Evolutionary conservation across 2,113 vertebrate species (phyloP).

Genomic region (Periophthalmus modestus): DNA sequence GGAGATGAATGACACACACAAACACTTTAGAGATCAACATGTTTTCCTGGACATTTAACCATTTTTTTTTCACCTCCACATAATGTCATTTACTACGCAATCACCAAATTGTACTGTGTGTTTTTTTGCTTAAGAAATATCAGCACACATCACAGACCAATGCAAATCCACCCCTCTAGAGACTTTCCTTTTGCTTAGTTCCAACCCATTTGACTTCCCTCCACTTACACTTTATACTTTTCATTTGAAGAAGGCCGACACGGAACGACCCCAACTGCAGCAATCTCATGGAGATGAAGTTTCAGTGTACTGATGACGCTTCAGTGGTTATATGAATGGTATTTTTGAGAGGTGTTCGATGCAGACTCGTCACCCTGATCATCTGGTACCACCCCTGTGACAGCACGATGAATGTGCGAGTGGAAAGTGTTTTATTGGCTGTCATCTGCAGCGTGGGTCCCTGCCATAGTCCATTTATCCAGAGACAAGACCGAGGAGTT

Average conservation of each 20-base stretch:
- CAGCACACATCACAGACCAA: constrained; percentile 11
- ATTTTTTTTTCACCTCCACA: no score
- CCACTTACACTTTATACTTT: constrained; percentile 14
- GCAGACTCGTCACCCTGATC: constrained; percentile 18
- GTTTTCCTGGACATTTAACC: no score
- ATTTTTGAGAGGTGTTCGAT: neutral
- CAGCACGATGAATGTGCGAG: neutral
- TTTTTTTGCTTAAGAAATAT: constrained; percentile 18
- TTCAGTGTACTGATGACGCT: neutral
- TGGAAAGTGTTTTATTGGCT: constrained; percentile 28
- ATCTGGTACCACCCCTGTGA: constrained; percentile 3
- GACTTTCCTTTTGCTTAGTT: constrained; percentile 49
- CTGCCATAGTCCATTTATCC: constrained; percentile 29
- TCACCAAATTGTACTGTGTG: neutral
- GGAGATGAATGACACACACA: no score
- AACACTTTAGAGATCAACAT: no score
- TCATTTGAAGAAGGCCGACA: neutral
- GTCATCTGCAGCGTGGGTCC: constrained; percentile 10
- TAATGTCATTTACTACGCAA: no score
- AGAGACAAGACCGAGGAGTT: constrained; percentile 17
- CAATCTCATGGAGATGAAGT: neutral
- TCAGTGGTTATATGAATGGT: neutral
- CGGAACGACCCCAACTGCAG: constrained; percentile 7
- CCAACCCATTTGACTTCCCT: constrained; percentile 34
- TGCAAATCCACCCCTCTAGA: constrained; percentile 19